Evolutionary conservation across 2,113 vertebrate species (phyloP).

Genomic region (Hyperoodon ampullatus): DNA sequence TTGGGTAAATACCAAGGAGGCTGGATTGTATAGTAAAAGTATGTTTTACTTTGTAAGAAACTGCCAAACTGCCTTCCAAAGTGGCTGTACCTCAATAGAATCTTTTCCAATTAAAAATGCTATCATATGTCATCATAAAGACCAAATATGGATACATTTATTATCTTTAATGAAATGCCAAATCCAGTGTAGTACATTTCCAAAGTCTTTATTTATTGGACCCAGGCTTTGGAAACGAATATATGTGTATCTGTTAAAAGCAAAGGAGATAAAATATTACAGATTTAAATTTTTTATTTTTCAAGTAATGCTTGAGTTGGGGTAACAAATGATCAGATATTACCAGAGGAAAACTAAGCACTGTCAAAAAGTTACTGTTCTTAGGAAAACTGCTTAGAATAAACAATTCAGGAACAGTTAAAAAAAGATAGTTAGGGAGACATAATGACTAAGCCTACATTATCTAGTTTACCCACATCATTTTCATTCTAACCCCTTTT

Average conservation of each 20-base stretch:
- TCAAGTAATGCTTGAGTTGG: background rate
- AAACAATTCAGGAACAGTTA: background rate
- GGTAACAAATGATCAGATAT: background rate
- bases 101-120: background rate
- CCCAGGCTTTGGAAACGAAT: background rate
- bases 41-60: background rate
- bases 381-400: background rate
- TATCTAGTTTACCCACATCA: background rate
- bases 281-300: background rate
- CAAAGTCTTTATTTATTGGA: background rate
- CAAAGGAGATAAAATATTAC: background rate
- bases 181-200: background rate
- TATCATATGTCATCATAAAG: background rate
- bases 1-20: background rate
- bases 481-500: background rate
- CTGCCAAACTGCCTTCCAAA: background rate
- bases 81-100: background rate
- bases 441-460: background rate
- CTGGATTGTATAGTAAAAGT: background rate
- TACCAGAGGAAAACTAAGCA: background rate
- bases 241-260: background rate
- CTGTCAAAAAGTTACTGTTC: background rate
- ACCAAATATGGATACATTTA: background rate
- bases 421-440: background rate
- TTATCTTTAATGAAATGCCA: slow-evolving; percentile 7